Evolutionary conservation across 2,797 vertebrate species (phyloP).

Genomic region (Avahi laniger): DNA sequence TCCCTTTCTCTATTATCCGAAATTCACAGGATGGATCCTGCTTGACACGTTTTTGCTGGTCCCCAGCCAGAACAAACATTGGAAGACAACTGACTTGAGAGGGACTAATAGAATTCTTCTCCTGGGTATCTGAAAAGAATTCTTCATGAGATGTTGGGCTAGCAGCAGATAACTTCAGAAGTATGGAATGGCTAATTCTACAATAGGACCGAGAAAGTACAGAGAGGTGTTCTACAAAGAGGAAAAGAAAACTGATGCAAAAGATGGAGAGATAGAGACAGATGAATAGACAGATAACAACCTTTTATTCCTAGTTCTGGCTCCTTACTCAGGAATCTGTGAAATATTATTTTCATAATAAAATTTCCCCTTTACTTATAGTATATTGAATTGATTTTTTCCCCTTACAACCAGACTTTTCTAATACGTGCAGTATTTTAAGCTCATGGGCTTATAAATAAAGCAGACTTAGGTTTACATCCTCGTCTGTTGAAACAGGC

Average conservation of each 20-base stretch:
- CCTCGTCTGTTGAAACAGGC: not conserved
- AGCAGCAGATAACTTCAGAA: not conserved
- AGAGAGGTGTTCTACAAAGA: not conserved
- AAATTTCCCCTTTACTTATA: not conserved
- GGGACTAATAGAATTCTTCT: not conserved
- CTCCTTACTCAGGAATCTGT: constrained; percentile 11
- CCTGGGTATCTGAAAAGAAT: not conserved
- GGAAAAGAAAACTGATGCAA: not conserved
- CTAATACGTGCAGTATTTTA: not conserved
- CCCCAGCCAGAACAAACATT: not conserved
- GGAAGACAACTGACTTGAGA: not conserved
- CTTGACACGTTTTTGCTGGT: not conserved
- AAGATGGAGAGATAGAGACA: not conserved
- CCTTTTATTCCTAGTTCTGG: not conserved
- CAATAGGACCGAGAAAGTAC: not conserved
- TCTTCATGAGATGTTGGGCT: not conserved
- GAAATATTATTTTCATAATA: not conserved
- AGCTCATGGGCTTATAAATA: not conserved
- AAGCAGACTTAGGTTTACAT: not conserved
- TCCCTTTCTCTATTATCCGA: not conserved
- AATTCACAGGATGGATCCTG: not conserved
- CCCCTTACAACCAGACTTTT: not conserved
- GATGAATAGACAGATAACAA: not conserved
- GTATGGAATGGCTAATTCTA: not conserved
- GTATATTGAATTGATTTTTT: not conserved